These are phyloP conservation scores for Micronycteris hirsuta DNA, from an alignment of 2,113 vertebrate genomes.

Conservation along the genomic window DNA sequence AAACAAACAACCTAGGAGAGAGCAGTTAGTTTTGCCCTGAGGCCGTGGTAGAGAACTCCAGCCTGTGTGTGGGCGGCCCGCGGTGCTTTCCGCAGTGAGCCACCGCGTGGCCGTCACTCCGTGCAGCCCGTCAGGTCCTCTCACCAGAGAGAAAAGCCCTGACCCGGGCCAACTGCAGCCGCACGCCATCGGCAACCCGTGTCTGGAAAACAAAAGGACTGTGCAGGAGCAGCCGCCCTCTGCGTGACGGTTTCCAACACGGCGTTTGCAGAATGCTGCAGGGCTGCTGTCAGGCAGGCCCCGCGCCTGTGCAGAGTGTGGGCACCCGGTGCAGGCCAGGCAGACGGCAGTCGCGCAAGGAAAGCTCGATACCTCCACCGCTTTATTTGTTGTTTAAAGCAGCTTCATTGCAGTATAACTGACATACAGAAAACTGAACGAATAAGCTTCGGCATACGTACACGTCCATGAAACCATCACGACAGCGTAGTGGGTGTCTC, in stretches of 20 bases:
- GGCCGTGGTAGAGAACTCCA: not conserved
- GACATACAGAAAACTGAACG: not conserved
- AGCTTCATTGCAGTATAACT: not conserved
- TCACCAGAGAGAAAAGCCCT: constrained; percentile 60
- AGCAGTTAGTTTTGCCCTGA: not conserved
- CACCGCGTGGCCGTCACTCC: not conserved
- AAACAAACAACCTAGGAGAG: not conserved
- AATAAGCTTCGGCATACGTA: not conserved
- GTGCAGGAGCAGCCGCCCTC: not conserved
- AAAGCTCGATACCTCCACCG: not conserved
- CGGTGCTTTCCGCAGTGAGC: constrained; percentile 59
- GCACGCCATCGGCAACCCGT: not conserved
- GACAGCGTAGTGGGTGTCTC: accelerated
- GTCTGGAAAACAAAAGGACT: not conserved
- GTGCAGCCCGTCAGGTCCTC: constrained; percentile 21
- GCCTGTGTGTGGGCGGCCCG: constrained; percentile 40
- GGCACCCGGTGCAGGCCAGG: not conserved
- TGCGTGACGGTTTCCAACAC: not conserved
- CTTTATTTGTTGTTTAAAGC: not conserved
- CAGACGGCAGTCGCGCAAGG: not conserved
- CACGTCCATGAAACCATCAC: not conserved
- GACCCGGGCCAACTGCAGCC: constrained; percentile 13
- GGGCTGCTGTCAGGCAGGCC: not conserved
- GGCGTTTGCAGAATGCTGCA: not conserved
- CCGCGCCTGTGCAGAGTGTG: not conserved